Evolutionary conservation across 2,888 invertebrate species (phyloP).

Genomic region (Allacma fusca): DNA sequence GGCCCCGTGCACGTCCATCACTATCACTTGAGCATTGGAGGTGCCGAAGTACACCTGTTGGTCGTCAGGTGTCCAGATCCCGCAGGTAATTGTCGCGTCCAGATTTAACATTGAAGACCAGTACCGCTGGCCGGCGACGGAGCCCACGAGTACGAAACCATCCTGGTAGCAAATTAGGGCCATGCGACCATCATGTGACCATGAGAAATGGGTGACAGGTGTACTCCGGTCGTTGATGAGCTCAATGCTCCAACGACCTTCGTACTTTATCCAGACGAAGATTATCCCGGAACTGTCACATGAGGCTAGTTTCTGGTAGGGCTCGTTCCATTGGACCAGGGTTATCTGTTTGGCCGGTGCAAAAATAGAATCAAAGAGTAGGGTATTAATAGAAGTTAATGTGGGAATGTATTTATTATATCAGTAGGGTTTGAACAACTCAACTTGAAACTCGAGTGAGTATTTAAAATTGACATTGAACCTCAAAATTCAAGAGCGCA

Average conservation of each 20-base stretch:
- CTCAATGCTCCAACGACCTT: conserved; percentile 98
- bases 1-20: conserved; percentile 96
- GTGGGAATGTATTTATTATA: too few species aligned
- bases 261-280: conserved; percentile 99
- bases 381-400: too few species aligned
- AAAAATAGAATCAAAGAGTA: too few species aligned
- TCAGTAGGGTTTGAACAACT: too few species aligned
- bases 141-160: conserved; percentile 97
- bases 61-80: conserved; percentile 76
- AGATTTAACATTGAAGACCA: conserved; percentile 98
- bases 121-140: conserved; percentile 95
- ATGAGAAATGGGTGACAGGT: conserved; percentile 96
- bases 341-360: too few species aligned
- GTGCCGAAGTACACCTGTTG: conserved; percentile 88
- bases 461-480: too few species aligned
- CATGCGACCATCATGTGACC: conserved; percentile 98
- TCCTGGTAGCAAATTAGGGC: conserved; percentile 98
- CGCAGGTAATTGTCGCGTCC: conserved; percentile 92
- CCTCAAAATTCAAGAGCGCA: too few species aligned
- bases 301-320: conserved; percentile 95
- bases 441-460: too few species aligned
- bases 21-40: conserved; percentile 91
- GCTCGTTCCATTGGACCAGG: conserved; percentile 97
- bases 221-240: conserved; percentile 97
- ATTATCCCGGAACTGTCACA: conserved; percentile 98